These are phyloP conservation scores for Acanthurus leucopareius DNA, from an alignment of 2,797 vertebrate species.

Conservation along the genomic window DNA sequence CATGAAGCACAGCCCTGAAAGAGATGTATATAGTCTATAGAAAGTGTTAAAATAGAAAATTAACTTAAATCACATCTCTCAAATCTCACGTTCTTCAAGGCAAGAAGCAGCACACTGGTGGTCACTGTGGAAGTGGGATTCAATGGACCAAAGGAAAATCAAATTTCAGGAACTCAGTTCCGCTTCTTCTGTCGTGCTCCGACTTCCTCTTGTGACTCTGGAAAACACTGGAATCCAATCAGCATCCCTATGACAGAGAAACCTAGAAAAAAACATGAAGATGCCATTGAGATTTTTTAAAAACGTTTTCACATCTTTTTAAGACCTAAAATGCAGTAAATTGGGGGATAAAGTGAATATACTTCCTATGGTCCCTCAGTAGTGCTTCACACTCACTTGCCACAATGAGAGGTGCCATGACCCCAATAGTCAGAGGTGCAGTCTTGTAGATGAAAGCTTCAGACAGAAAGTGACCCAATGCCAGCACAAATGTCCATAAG, in stretches of 20 bases:
- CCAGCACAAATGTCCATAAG: conserved; percentile 95
- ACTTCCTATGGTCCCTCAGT: background rate
- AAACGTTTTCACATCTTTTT: background rate
- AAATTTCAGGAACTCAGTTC: conserved; percentile 82
- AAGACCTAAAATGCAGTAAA: background rate
- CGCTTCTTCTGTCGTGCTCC: conserved; percentile 91
- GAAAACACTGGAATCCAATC: conserved; percentile 91
- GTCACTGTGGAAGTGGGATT: conserved; percentile 7
- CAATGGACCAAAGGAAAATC: background rate
- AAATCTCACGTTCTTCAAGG: conserved; percentile 46
- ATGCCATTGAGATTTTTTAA: background rate
- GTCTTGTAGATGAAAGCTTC: conserved; percentile 95
- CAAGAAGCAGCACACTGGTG: conserved; percentile 32
- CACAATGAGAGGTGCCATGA: conserved; percentile 96
- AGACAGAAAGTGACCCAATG: conserved; percentile 93
- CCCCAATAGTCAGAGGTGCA: conserved; percentile 92
- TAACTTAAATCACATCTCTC: conserved; percentile 12
- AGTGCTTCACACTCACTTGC: conserved; percentile 89
- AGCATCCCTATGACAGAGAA: conserved; percentile 95
- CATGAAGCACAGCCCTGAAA: background rate
- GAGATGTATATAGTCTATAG: conserved; percentile 4
- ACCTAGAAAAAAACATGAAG: conserved; percentile 80
- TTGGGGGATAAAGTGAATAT: background rate
- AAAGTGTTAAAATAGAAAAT: conserved; percentile 24
- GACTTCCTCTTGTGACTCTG: conserved; percentile 83